A percentile compares a stretch with the other conserved stretches of the same genome.
phyloP scores from a whole-genome alignment of 2,113 vertebrate species.

The Burhinus oedicnemus region DNA sequence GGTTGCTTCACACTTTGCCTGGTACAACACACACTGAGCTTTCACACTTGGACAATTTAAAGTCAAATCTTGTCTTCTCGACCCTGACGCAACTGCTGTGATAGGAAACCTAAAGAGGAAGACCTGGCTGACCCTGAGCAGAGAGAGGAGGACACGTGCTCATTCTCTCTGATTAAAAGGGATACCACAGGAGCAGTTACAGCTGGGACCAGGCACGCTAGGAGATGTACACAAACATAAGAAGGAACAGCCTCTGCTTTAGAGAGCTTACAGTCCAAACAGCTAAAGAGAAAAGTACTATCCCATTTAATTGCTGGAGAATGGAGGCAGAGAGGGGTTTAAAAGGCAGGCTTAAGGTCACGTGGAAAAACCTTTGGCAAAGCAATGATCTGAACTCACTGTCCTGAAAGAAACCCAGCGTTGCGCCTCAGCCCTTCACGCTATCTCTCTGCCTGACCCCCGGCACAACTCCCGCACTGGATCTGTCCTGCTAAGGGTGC shows the following conservation, averaged over 20 bases:
- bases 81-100: not conserved
- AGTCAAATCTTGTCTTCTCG: not conserved
- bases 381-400: not conserved
- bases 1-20: not conserved
- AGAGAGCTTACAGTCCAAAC: not conserved
- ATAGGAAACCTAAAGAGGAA: not conserved
- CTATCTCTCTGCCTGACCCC: not conserved
- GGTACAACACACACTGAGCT: not conserved
- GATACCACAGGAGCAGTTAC: not conserved
- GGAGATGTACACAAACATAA: not conserved
- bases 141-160: not conserved
- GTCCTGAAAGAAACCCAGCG: not conserved
- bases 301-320: not conserved
- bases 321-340: not conserved
- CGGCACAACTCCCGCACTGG: not conserved
- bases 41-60: not conserved
- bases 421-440: not conserved
- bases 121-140: not conserved
- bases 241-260: not conserved
- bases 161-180: not conserved
- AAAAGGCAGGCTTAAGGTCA: not conserved
- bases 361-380: not conserved
- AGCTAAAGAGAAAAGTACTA: not conserved
- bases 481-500: not conserved
- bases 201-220: not conserved